These are phyloP conservation scores for Matsumyia berberina DNA, from an alignment of 2,888 invertebrate genomes.

Conservation along the genomic window DNA sequence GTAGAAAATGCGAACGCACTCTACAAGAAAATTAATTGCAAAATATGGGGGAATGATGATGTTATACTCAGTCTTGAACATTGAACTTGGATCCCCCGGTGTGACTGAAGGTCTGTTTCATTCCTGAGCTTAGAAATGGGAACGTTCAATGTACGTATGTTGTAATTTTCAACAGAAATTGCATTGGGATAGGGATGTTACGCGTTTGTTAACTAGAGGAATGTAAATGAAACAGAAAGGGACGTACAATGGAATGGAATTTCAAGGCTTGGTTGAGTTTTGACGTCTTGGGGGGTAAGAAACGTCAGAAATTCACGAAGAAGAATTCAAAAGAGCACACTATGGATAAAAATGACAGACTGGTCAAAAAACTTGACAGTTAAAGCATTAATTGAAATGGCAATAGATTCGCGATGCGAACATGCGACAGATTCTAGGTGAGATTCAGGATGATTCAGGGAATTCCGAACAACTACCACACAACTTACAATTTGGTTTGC, in stretches of 20 bases:
- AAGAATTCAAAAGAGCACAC: no score
- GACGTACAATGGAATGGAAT: not conserved
- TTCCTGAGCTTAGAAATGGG: not conserved
- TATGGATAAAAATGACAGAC: no score
- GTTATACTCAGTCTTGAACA: conserved; percentile 8
- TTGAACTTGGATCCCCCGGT: conserved; percentile 12
- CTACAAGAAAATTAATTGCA: no score
- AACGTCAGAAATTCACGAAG: not conserved
- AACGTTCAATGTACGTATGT: not conserved
- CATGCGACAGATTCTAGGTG: no score
- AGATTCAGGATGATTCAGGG: no score
- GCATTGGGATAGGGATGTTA: no score
- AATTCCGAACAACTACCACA: no score
- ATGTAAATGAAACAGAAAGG: not conserved
- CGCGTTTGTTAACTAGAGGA: not conserved
- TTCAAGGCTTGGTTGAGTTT: not conserved
- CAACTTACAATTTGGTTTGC: no score
- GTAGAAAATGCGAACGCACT: no score
- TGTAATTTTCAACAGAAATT: not conserved
- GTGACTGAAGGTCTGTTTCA: conserved; percentile 11
- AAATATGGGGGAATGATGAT: conserved; percentile 9
- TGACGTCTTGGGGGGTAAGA: not conserved
- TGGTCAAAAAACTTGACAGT: no score
- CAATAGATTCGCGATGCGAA: no score
- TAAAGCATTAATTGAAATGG: no score